Evolutionary conservation across 2,113 vertebrate genomes (phyloP), one percentile per base, ranked within the genome.

Genomic region (Peromyscus maniculatus): DNA sequence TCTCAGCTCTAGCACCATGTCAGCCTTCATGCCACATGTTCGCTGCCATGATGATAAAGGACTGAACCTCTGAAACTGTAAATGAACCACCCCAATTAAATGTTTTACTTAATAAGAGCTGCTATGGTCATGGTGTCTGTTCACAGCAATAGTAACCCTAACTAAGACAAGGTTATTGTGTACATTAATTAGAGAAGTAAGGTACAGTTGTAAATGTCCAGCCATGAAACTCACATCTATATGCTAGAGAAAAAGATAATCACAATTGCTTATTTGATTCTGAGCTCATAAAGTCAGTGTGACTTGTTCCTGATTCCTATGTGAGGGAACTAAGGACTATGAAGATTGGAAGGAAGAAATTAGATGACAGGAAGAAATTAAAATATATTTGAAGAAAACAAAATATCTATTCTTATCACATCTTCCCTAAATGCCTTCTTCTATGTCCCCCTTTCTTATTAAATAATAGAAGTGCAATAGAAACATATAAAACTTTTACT

Each of bases 401-500:
- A 75, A 83, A 31, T 75, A 36, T 36, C 39, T 78, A 55, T 71
- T 75, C 24, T 91, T 75, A 22, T 17, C 31, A 67, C 0, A 9
- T 74, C 71, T 36, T 74, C 19, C 78, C 69, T 15, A 78, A 91
- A 26, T 78, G 8, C 2, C 13, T 87, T 59, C 28, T 94, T 96
- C 49, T 19, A 6, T 66, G 1, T 11, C 4, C 26, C 28, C 24
- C 86, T n/a, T 87, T 36, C 64, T 5, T 66, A 43, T 19, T 57
- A 94, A 89, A 46, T 9, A 93, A 22, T 16, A 91, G 52, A 97
- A 95, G 28, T 64, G 19, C 7, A 93, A 26, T 43, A 24, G 72
- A 74, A 16, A 43, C 13, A 59, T 16, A 21, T 26, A 96, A 55
- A 52, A 57, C 89, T 64, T 69, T 43, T 75, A 7, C 39, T 62